Evolutionary conservation across 2,113 vertebrate species (phyloP).

Genomic region (Trogon surrucura): DNA sequence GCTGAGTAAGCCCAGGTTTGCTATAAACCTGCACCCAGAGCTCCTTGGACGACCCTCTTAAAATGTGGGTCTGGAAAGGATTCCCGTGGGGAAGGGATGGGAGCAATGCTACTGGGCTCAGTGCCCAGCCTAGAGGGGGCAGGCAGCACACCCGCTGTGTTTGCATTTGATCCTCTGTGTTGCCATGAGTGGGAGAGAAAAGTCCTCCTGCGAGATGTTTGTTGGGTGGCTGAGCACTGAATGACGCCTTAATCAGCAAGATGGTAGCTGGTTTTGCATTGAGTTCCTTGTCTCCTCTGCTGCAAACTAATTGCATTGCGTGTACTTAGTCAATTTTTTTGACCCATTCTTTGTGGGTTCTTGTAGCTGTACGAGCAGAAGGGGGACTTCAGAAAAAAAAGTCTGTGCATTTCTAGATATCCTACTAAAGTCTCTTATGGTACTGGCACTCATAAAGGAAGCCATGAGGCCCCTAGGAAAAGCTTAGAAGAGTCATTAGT

Average conservation of each 20-base stretch:
- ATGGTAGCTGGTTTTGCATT: background rate
- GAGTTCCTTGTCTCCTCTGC: background rate
- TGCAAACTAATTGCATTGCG: background rate
- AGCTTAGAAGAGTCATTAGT: background rate
- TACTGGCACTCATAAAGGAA: background rate
- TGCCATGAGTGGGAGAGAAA: background rate
- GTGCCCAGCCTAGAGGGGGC: background rate
- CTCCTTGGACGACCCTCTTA: background rate
- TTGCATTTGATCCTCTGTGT: background rate
- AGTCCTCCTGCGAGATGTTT: background rate
- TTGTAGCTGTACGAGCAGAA: background rate
- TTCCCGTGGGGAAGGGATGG: background rate
- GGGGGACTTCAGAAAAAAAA: background rate
- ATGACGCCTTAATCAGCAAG: background rate
- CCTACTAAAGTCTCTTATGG: background rate
- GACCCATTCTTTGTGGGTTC: background rate
- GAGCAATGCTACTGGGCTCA: accelerated
- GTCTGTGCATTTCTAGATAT: background rate
- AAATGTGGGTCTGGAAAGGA: background rate
- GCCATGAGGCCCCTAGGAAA: background rate
- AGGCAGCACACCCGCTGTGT: background rate
- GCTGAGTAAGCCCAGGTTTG: background rate
- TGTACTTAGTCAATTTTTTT: background rate
- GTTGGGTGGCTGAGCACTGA: background rate
- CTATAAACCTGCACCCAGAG: background rate